Base-by-base conservation (phyloP, 1,140 invertebrate genomes). In the Phocides pigmalion region DNA sequence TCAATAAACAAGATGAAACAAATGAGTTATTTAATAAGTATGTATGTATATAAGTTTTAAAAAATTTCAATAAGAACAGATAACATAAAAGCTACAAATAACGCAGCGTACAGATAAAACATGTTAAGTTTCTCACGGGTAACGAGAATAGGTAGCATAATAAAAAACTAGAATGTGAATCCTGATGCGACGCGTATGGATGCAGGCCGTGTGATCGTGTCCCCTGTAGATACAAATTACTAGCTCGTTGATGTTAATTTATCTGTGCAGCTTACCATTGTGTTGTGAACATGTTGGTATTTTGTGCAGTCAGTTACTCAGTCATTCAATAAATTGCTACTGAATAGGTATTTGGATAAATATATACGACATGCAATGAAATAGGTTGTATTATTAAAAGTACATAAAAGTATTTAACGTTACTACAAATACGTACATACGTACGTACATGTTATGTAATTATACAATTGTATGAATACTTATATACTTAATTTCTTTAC, bases 101-200 rank as follows among this genome's bases (percentile, higher is more conserved):
- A 49, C 59, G 41, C 9, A 63, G 56, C 49, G 51, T 20, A 19
- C 37, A 61, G 50, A 63, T 54, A 68, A 62, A 64, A 63, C 46
- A 44, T 47, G 56, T 67, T 59, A 54, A 51, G 63, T 87, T 54
- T 89, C 86, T 81, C 86, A 89, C 86, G 81, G 32, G 80, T 77
- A 68, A 73, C 74, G 66, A 76, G 68, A 71, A 80, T 82, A 76
- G 79, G 82, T 72, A 74, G 71, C 73, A 70, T 77, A n/a, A 35
- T 50, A 76, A 83, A 85, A 82, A 79, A 79, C 68, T 75, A 79
- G 74, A 81, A 81, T 82, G 78, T 72, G 79, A 84, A 79, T 80
- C 82, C 74, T 79, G 76, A 68, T 64, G 41, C 67, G 64, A 64
- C 66, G 64, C 67, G 69, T 71, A 74, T 74, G 79, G 72, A 81